These are phyloP conservation scores for Eunapius fragilis DNA, from an alignment of 37 sponge, comb jelly and placozoan species.

Conservation along the genomic window DNA sequence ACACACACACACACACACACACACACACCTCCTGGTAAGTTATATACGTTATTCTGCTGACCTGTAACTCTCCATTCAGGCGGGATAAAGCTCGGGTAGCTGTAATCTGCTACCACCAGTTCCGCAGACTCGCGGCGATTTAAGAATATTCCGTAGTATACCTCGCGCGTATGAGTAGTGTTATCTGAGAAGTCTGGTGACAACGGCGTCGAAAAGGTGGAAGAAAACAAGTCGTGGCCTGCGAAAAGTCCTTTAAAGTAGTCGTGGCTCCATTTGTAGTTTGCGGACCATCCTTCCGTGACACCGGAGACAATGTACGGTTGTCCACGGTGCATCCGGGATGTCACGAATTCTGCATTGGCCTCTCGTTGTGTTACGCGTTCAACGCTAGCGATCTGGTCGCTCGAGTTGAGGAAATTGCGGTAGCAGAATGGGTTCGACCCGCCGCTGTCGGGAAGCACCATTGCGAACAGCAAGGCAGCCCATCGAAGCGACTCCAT, in stretches of 20 bases:
- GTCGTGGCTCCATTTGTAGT: slow-evolving; percentile 35
- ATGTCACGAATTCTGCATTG: not conserved
- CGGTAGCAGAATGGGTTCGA: not conserved
- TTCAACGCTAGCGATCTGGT: not conserved
- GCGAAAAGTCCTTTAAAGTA: slow-evolving; percentile 40
- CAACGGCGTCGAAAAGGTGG: slow-evolving; percentile 41
- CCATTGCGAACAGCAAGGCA: not conserved
- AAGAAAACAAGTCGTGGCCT: slow-evolving; percentile 29
- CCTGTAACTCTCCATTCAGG: slow-evolving; percentile 21
- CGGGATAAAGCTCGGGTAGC: slow-evolving; percentile 52
- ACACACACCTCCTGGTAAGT: too few species aligned
- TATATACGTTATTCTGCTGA: not conserved
- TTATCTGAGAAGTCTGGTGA: slow-evolving; percentile 20
- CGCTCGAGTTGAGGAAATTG: not conserved
- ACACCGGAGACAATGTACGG: slow-evolving; percentile 41
- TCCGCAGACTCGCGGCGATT: slow-evolving; percentile 23
- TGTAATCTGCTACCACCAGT: slow-evolving; percentile 28
- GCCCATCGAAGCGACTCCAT: not conserved
- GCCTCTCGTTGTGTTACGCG: not conserved
- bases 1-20: not conserved
- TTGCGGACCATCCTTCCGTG: slow-evolving; percentile 35
- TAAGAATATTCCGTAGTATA: slow-evolving; percentile 55
- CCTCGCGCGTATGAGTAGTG: not conserved
- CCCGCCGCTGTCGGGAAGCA: not conserved
- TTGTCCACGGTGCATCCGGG: slow-evolving; percentile 15